These are phyloP conservation scores for Euphydryas editha DNA, from an alignment of 2,888 invertebrate genomes.

Conservation along the genomic window DNA sequence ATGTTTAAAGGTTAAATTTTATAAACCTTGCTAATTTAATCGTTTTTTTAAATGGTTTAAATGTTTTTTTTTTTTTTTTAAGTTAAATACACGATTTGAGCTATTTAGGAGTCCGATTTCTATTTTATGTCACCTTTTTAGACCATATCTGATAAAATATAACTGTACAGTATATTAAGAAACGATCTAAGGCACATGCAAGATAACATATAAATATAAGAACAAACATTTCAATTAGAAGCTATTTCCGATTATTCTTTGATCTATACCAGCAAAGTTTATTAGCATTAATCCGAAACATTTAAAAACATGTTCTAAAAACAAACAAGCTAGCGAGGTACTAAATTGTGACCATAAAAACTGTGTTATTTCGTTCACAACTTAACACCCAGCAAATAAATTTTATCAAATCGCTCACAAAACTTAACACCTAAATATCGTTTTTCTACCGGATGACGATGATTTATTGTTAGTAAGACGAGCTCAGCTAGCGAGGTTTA, in stretches of 20 bases:
- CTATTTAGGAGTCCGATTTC: no score
- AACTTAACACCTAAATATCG: slow-evolving; percentile 68
- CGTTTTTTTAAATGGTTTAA: no score
- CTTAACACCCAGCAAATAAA: slow-evolving; percentile 26
- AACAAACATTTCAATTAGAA: background rate
- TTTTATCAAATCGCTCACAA: slow-evolving; percentile 27
- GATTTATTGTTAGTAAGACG: slow-evolving; percentile 79
- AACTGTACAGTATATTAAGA: no score
- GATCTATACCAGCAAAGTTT: background rate
- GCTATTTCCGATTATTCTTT: background rate
- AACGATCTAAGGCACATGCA: no score
- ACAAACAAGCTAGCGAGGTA: slow-evolving; percentile 12
- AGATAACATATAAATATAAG: no score
- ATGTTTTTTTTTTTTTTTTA: no score
- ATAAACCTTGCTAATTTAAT: no score
- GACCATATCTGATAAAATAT: no score
- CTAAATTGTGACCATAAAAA: slow-evolving; percentile 2
- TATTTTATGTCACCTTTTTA: no score
- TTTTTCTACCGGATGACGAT: slow-evolving; percentile 72
- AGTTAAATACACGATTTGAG: no score
- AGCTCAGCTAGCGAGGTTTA: slow-evolving; percentile 67
- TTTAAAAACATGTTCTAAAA: slow-evolving; percentile 3
- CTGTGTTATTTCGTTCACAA: slow-evolving; percentile 21
- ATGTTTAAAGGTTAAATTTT: no score
- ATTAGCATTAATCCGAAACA: slow-evolving; percentile 4